These are phyloP conservation scores for Darevskia mixta DNA, from an alignment of 2,797 vertebrate species.

Conservation along the genomic window DNA sequence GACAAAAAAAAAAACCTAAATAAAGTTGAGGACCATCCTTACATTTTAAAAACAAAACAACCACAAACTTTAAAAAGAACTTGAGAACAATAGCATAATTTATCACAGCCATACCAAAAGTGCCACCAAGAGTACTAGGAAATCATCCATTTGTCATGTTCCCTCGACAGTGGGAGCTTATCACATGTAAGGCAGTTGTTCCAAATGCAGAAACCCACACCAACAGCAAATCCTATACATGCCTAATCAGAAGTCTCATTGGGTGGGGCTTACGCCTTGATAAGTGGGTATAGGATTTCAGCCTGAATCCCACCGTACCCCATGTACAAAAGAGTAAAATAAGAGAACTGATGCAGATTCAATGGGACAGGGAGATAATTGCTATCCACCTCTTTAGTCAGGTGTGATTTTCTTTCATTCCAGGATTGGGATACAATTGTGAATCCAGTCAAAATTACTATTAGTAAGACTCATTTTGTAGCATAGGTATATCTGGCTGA, in stretches of 20 bases:
- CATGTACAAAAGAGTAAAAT: background rate
- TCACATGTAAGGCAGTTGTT: background rate
- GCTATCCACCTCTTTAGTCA: background rate
- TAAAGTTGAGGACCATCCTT: background rate
- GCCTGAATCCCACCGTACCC: background rate
- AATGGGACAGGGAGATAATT: background rate
- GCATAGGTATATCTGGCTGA: background rate
- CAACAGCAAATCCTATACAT: background rate
- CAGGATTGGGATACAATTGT: background rate
- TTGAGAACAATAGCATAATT: constrained; percentile 18
- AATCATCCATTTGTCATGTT: background rate
- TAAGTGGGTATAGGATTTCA: background rate
- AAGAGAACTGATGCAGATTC: background rate
- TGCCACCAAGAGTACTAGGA: background rate
- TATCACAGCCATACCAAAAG: background rate
- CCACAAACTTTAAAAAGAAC: background rate
- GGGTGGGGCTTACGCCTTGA: too few relatives aligned
- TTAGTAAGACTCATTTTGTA: background rate
- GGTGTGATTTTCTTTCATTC: background rate
- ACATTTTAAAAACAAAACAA: background rate
- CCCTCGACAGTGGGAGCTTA: background rate
- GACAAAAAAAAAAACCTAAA: background rate
- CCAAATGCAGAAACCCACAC: background rate
- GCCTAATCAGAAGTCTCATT: background rate
- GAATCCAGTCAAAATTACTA: background rate